Conservation (phyloP, 2,888 invertebrate species). For the Microchrysa polita region DNA sequence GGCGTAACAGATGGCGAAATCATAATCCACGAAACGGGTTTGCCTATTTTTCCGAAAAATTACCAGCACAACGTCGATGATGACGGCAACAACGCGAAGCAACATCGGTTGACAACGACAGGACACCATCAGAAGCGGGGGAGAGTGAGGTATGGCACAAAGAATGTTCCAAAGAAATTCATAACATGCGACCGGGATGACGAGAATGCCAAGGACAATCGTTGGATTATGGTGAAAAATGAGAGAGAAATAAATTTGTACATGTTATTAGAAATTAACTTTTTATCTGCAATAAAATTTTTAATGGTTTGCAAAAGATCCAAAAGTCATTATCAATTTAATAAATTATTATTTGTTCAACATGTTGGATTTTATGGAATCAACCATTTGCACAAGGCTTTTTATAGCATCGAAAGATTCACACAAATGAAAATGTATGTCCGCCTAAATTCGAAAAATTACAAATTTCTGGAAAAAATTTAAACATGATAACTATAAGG, state of each 20-base stretch:
- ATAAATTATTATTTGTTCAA: no score
- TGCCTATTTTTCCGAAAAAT: conserved; percentile 67
- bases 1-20: conserved; percentile 92
- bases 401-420: no score
- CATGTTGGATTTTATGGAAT: no score
- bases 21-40: conserved; percentile 87
- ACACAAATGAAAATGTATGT: no score
- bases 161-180: conserved; percentile 33
- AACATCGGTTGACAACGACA: not conserved
- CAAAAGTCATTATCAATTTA: conserved; percentile 50
- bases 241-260: conserved; percentile 36
- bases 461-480: no score
- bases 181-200: conserved; percentile 23
- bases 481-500: no score
- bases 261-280: conserved; percentile 21
- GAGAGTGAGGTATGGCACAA: conserved; percentile 12
- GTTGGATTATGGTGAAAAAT: conserved; percentile 23
- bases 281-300: conserved; percentile 49
- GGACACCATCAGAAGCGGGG: not conserved
- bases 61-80: not conserved
- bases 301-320: conserved; percentile 51
- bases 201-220: not conserved
- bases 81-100: no score
- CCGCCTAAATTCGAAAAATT: no score
- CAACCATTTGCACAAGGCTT: no score